A percentile compares a stretch with the other conserved stretches of the same genome.
Evolutionary conservation across 1,140 invertebrate genomes (phyloP).

Genomic region (Mamestra configurata): DNA sequence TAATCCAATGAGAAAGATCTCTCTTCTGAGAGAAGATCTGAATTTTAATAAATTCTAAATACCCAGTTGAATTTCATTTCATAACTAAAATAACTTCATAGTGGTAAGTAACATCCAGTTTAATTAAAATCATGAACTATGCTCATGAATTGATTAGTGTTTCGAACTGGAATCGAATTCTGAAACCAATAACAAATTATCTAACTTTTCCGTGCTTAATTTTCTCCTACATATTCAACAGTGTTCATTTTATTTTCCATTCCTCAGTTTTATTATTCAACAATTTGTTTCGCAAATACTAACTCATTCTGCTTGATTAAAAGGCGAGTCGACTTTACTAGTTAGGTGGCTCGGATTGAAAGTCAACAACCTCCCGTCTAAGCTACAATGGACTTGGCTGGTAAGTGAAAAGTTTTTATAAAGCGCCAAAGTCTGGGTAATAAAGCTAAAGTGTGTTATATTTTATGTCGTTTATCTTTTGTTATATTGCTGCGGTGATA

Average conservation of each 20-base stretch:
- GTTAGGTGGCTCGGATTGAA: conserved; percentile 12
- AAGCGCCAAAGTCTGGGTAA: conserved; percentile 13
- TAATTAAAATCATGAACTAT: too few relatives aligned
- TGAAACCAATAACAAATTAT: background rate
- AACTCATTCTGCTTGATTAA: conserved; percentile 43
- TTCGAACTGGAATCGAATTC: background rate
- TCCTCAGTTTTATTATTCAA: conserved; percentile 19
- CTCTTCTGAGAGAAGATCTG: too few relatives aligned
- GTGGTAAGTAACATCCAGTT: too few relatives aligned
- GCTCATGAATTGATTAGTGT: too few relatives aligned
- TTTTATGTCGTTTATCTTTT: conserved; percentile 6
- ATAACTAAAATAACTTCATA: too few relatives aligned
- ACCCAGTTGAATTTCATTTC: too few relatives aligned
- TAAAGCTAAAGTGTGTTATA: conserved; percentile 13
- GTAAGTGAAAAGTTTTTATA: conserved; percentile 27
- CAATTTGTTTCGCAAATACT: conserved; percentile 34
- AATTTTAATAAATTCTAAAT: too few relatives aligned
- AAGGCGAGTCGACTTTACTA: conserved; percentile 3
- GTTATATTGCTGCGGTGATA: background rate
- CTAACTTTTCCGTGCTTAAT: background rate
- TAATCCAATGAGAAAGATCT: too few relatives aligned
- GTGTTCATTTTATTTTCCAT: conserved; percentile 17
- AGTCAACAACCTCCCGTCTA: conserved; percentile 41
- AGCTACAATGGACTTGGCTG: conserved; percentile 21
- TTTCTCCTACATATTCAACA: background rate